phyloP scores from a whole-genome alignment of 2,888 invertebrate species.

The Lasioglossum zephyrum region DNA sequence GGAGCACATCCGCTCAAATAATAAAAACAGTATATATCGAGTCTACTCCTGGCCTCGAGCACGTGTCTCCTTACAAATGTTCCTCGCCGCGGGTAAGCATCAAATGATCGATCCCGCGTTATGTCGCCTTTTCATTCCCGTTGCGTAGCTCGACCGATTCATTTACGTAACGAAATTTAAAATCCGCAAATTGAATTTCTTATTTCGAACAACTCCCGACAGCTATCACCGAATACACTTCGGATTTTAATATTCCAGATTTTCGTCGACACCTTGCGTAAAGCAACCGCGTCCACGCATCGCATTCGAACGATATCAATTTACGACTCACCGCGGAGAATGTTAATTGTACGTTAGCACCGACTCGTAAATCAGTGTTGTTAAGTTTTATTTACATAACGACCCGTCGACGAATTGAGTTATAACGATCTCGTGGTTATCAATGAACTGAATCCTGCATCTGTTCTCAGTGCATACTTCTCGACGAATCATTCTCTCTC shows the following conservation, averaged over 20 bases:
- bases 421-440: conserved; percentile 8
- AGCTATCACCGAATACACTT: not conserved
- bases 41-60: conserved; percentile 38
- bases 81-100: conserved; percentile 50
- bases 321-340: not conserved
- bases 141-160: not conserved
- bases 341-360: conserved; percentile 20
- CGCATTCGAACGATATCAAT: not conserved
- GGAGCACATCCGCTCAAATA: conserved; percentile 60
- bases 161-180: not conserved
- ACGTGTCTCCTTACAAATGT: conserved; percentile 56
- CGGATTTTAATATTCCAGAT: not conserved
- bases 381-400: conserved; percentile 23
- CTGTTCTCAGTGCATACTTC: too few relatives aligned
- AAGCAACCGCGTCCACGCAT: not conserved
- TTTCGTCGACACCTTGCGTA: not conserved
- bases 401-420: not conserved
- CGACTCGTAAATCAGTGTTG: not conserved
- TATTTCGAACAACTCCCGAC: not conserved
- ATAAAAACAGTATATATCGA: conserved; percentile 64
- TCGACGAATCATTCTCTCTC: conserved; percentile 30
- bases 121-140: conserved; percentile 25
- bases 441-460: conserved; percentile 22
- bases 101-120: conserved; percentile 15
- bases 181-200: not conserved